Conservation (phyloP, 1,140 invertebrate species). For the Penaeus chinensis region DNA sequence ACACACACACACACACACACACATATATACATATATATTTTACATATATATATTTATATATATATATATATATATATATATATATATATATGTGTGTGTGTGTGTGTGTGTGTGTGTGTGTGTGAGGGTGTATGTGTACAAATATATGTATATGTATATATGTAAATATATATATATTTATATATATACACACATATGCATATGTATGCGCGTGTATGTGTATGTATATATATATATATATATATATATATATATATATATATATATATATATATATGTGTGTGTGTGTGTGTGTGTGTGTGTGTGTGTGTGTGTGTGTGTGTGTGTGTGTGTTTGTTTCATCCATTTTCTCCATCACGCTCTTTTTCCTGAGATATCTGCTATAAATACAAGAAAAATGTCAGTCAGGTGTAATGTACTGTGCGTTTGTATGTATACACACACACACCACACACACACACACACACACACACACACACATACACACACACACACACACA, state of each 20-base stretch:
- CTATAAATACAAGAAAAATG: too few species aligned
- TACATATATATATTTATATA: background rate
- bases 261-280: background rate
- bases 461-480: too few species aligned
- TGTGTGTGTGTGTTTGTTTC: too few species aligned
- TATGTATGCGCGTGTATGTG: conserved; percentile 12
- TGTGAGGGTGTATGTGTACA: background rate
- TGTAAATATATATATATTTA: background rate
- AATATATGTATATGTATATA: conserved; percentile 8
- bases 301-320: background rate
- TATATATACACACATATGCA: background rate
- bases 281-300: too few species aligned
- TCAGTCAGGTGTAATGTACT: too few species aligned
- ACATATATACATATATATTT: background rate
- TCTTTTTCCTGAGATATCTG: too few species aligned
- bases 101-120: too few species aligned
- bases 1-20: too few species aligned
- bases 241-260: conserved; percentile 12
- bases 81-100: background rate
- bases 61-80: background rate
- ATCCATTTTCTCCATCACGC: too few species aligned
- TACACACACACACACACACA: too few species aligned
- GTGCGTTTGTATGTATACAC: too few species aligned
- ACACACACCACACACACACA: too few species aligned
- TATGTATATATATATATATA: conserved; percentile 12